A percentile compares a stretch with the other conserved stretches of the same genome.
Conservation (phyloP, 2,113 vertebrate genomes). For the Gracilinanus agilis region DNA sequence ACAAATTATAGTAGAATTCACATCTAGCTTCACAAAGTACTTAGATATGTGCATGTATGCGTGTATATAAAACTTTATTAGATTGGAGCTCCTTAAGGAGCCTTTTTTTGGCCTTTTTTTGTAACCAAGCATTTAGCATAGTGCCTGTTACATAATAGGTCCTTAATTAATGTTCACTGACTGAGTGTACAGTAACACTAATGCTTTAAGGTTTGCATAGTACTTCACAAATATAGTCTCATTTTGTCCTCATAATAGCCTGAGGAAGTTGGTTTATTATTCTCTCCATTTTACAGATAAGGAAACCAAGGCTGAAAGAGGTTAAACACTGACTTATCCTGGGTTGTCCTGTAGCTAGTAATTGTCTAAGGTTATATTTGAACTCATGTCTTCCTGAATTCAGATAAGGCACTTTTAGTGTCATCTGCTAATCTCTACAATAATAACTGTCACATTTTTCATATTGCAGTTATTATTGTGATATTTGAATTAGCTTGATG, state of each 20-base stretch:
- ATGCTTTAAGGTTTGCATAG: not conserved
- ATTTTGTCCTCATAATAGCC: not conserved
- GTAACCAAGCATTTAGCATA: not conserved
- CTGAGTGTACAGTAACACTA: not conserved
- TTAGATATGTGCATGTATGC: not conserved
- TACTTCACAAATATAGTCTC: not conserved
- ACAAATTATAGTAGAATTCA: conserved; percentile 4
- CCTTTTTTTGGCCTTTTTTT: not conserved
- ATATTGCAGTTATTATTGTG: not conserved
- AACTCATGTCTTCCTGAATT: not conserved
- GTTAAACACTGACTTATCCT: not conserved
- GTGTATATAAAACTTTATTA: not conserved
- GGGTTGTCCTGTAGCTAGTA: not conserved
- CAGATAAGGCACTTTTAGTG: not conserved
- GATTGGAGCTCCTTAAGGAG: not conserved
- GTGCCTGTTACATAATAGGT: not conserved
- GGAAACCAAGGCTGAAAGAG: not conserved
- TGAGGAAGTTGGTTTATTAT: not conserved
- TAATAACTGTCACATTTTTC: not conserved
- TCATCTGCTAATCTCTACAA: not conserved
- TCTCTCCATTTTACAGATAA: not conserved
- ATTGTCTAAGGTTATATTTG: not conserved
- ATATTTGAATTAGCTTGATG: not conserved
- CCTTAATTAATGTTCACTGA: not conserved
- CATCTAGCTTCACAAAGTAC: conserved; percentile 19